phyloP scores from a whole-genome alignment of 2,888 invertebrate genomes.

The Heliconius hortense region DNA sequence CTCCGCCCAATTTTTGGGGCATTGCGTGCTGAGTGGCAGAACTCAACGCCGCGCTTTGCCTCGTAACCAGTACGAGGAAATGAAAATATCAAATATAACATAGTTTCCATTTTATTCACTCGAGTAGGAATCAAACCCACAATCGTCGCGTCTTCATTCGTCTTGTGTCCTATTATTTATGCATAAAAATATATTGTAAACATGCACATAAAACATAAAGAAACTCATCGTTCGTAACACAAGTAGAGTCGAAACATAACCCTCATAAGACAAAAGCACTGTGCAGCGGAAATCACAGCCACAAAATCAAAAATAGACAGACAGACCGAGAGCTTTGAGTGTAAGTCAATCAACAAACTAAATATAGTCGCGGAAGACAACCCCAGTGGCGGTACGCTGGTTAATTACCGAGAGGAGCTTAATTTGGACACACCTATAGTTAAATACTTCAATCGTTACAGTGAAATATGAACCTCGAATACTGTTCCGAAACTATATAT shows the following conservation, averaged over 20 bases:
- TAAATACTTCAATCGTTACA: slow-evolving; percentile 32
- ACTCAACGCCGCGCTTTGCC: too few species aligned
- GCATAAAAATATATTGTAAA: too few species aligned
- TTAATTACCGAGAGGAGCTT: slow-evolving; percentile 35
- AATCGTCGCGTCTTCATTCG: too few species aligned
- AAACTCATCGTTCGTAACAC: not conserved
- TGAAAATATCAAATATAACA: too few species aligned
- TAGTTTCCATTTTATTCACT: too few species aligned
- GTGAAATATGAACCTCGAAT: slow-evolving; percentile 34
- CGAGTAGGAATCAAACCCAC: too few species aligned
- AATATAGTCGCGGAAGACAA: slow-evolving; percentile 35
- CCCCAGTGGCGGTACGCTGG: slow-evolving; percentile 15
- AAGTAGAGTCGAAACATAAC: not conserved
- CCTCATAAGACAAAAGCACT: not conserved
- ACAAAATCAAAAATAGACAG: slow-evolving; percentile 29
- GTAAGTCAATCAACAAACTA: slow-evolving; percentile 28
- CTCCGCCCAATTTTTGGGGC: too few species aligned
- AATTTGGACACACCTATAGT: slow-evolving; percentile 36
- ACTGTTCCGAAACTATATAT: not conserved
- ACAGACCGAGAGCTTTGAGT: slow-evolving; percentile 23
- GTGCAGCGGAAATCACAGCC: slow-evolving; percentile 8
- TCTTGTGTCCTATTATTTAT: too few species aligned
- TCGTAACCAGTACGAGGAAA: too few species aligned
- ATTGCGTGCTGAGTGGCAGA: too few species aligned
- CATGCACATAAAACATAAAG: not conserved